A percentile compares a stretch with the other conserved stretches of the same genome.
phyloP scores from a whole-genome alignment of 1,140 invertebrate genomes.

The Neuroterus valhalla region DNA sequence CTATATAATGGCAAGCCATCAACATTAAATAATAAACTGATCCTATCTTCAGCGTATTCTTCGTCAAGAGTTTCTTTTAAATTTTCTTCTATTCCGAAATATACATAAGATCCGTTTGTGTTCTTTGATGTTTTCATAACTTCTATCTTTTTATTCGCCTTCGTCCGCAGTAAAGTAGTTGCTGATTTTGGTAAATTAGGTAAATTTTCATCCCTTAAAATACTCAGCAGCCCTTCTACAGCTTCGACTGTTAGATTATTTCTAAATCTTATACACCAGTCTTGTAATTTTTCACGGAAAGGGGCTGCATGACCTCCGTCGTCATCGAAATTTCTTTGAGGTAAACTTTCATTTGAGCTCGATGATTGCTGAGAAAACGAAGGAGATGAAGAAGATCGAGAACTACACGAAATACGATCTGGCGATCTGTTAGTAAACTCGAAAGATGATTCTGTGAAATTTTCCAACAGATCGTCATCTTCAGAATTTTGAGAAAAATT shows the following conservation, averaged over 20 bases:
- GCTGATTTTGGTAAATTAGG: not conserved
- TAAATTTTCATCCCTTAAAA: not conserved
- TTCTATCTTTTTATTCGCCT: constrained; percentile 13
- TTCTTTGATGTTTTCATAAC: not conserved
- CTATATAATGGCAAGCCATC: not conserved
- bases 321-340: no score
- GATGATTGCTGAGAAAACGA: no score
- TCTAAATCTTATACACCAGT: not conserved
- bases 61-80: constrained; percentile 15
- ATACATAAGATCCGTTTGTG: constrained; percentile 27
- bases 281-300: not conserved
- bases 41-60: not conserved
- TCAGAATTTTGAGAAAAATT: no score
- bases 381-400: no score
- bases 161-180: not conserved
- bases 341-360: no score
- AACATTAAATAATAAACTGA: not conserved
- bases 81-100: constrained; percentile 34
- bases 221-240: not conserved
- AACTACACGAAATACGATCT: no score
- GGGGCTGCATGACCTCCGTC: no score
- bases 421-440: no score
- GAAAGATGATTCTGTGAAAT: no score
- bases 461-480: no score
- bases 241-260: constrained; percentile 8